Evolutionary conservation across 2,888 invertebrate genomes (phyloP), one percentile per base, ranked within the genome.

Genomic region (Caenorhabditis virilis): DNA sequence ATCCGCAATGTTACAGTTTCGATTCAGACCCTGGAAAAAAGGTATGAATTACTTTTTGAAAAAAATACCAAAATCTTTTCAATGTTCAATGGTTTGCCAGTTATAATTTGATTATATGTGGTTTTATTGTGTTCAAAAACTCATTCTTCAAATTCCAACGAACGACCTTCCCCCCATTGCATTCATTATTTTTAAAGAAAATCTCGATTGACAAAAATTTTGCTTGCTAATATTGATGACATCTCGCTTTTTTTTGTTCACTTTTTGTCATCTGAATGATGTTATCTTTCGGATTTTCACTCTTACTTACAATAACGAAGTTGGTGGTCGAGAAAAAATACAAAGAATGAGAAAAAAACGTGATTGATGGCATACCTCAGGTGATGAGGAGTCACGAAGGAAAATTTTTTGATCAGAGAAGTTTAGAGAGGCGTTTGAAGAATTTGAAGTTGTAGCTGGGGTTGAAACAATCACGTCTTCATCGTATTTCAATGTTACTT

Each of bases 1-100:
- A 27, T 64, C 64, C 9, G 27, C 48, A n/a, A 58, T 45, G 26
- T 55, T 58, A 45, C 64, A 64, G 22, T 45, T 54, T 23, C 54
- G 58, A 47, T 54, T 55, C 7, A 64, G 47, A 9, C 54, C 41
- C 64, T 64, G 50, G 38, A 58, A 58, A 33, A 35, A 35, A 22
- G 35, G 16, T 23, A n/a, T 4, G 13, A 9, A 13, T 30, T 9
- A 30, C 30, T 9, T 9, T 30, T 30, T 30, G 6, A 30, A 30
- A 30, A 30, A 30, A 30, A 30, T 9, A 13, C 30, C 30, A n/a
- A n/a, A n/a, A n/a, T n/a, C n/a, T n/a, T n/a, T 30, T 30, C 30
- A 30, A 30, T 30, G 6, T 30, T 30, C 30, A 13, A 30, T 30
- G 6, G 6, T 9, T 6, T 30, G 6, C 7, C 13, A 13, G 30